These are phyloP conservation scores for Dolichoris vasculosae DNA, from an alignment of 1,140 invertebrate species.

Conservation along the genomic window DNA sequence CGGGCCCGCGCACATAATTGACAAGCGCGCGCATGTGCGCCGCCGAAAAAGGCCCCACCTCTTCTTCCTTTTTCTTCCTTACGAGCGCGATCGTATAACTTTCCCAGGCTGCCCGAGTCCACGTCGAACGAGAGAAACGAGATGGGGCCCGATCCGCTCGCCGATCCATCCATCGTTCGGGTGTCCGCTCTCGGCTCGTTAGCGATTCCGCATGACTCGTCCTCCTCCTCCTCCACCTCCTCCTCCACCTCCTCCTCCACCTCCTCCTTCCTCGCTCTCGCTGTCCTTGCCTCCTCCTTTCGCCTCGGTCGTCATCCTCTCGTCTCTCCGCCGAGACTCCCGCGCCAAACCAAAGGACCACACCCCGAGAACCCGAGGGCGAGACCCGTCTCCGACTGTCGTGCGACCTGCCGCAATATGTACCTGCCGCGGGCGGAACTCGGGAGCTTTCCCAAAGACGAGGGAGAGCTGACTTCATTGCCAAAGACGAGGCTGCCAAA, in stretches of 20 bases:
- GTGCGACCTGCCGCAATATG: slow-evolving; percentile 42
- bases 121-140: slow-evolving; percentile 30
- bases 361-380: slow-evolving; percentile 65
- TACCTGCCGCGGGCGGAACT: neutral
- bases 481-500: neutral
- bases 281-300: slow-evolving; percentile 49
- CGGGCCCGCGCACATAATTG: slow-evolving; percentile 5
- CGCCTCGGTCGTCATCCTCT: slow-evolving; percentile 9
- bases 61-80: neutral
- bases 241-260: slow-evolving; percentile 50
- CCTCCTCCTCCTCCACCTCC: slow-evolving; percentile 56
- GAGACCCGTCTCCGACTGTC: slow-evolving; percentile 67
- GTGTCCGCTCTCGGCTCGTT: slow-evolving; percentile 69
- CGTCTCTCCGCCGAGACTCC: slow-evolving; percentile 31
- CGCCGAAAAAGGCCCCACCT: slow-evolving; percentile 34
- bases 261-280: slow-evolving; percentile 39
- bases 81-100: slow-evolving; percentile 25
- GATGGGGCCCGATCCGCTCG: slow-evolving; percentile 59
- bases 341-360: slow-evolving; percentile 67
- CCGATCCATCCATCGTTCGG: slow-evolving; percentile 68
- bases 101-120: slow-evolving; percentile 29
- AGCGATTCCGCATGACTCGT: slow-evolving; percentile 71
- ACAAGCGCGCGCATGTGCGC: slow-evolving; percentile 18
- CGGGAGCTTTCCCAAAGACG: neutral
- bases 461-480: slow-evolving; percentile 1